phyloP scores from a whole-genome alignment of 2,113 vertebrate genomes.

The Paracanthobrama guichenoti region DNA sequence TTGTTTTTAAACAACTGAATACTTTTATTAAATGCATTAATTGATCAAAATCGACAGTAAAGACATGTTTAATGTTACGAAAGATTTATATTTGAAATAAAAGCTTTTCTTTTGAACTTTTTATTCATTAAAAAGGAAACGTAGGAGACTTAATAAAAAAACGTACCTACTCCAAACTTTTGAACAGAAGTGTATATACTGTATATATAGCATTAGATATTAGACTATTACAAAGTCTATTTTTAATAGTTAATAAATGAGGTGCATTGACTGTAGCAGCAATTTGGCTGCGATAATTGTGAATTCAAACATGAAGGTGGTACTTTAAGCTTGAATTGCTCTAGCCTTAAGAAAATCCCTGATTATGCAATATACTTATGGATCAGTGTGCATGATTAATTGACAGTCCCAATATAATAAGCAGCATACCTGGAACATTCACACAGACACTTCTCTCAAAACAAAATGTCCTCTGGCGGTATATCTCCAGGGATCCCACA shows the following conservation, averaged over 20 bases:
- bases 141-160: background rate
- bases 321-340: no score
- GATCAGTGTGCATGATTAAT: background rate
- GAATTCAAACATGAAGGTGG: background rate
- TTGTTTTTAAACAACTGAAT: no score
- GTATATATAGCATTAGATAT: background rate
- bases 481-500: slow-evolving; percentile 35
- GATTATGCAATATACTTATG: background rate
- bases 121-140: no score
- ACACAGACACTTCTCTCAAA: background rate
- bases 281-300: background rate
- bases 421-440: slow-evolving; percentile 2
- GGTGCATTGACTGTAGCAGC: background rate
- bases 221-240: background rate
- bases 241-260: background rate
- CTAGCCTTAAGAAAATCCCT: background rate
- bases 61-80: no score
- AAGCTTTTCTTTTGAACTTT: no score
- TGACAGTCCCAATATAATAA: background rate
- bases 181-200: background rate
- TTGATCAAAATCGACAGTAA: no score
- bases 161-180: background rate
- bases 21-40: no score
- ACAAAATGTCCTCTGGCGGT: slow-evolving; percentile 26
- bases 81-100: no score